A percentile compares a stretch with the other conserved stretches of the same genome.
These are phyloP conservation scores for Urocynchramus pylzowi DNA, from an alignment of 2,113 vertebrate genomes.

Conservation along the genomic window DNA sequence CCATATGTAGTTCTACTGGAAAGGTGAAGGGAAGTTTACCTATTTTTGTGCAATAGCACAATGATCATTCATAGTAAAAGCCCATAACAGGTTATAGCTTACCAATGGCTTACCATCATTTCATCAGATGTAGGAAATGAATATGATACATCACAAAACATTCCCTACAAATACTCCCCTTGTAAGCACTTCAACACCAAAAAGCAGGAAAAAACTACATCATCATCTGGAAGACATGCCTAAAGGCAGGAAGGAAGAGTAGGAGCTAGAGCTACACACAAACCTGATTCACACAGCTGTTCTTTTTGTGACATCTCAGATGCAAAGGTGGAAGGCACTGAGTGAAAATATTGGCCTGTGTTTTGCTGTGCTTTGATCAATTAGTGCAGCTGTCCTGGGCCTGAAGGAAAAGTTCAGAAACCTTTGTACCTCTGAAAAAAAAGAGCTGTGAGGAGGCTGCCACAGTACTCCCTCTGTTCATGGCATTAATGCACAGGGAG, in stretches of 20 bases:
- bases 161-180: not conserved
- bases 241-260: conserved; percentile 8
- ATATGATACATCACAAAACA: not conserved
- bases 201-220: not conserved
- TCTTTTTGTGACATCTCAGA: not conserved
- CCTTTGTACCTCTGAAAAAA: not conserved
- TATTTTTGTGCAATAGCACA: not conserved
- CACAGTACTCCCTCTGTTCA: not conserved
- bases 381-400: not conserved
- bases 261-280: not conserved
- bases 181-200: not conserved
- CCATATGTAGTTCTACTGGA: not conserved
- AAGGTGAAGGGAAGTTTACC: not conserved
- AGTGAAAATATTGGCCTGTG: not conserved
- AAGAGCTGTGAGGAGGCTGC: not conserved
- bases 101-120: not conserved
- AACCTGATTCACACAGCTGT: not conserved
- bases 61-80: not conserved
- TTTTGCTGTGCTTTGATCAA: not conserved
- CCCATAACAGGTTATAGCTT: not conserved
- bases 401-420: not conserved
- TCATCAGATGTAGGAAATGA: not conserved
- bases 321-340: fast-evolving
- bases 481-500: not conserved
- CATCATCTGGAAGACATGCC: not conserved